phyloP scores from a whole-genome alignment of 92 coral and sea anemone genomes.

The Phenganax subtilis region DNA sequence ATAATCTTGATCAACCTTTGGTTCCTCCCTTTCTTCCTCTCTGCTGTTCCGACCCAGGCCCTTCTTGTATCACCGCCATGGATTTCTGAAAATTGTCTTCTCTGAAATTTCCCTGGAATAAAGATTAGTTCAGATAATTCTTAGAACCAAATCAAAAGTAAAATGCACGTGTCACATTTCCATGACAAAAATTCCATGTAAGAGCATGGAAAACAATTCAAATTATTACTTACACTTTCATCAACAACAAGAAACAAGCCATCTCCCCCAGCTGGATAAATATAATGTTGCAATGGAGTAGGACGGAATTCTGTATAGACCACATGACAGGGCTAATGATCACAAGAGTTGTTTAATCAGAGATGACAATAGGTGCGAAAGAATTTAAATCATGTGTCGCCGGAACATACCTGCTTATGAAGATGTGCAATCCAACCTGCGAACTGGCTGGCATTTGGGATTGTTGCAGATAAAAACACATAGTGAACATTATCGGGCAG shows the following conservation, averaged over 20 bases:
- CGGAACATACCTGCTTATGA: constrained; percentile 68
- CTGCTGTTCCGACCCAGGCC: constrained; percentile 66
- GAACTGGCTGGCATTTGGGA: constrained; percentile 96
- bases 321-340: constrained; percentile 82
- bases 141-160: no score
- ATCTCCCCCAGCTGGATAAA: constrained; percentile 95
- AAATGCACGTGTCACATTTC: no score
- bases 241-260: constrained; percentile 94
- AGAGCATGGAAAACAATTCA: no score
- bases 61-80: constrained; percentile 86
- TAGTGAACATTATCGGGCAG: constrained; percentile 96
- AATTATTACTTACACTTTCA: constrained; percentile 62
- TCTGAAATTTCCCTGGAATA: constrained; percentile 78
- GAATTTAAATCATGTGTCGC: neutral
- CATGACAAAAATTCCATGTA: neutral
- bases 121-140: neutral
- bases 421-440: constrained; percentile 97
- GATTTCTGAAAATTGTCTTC: constrained; percentile 97
- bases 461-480: constrained; percentile 94
- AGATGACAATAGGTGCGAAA: neutral
- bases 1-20: constrained; percentile 53
- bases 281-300: constrained; percentile 92
- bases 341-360: neutral
- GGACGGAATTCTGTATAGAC: constrained; percentile 98
- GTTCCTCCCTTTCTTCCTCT: constrained; percentile 91